Conservation (phyloP, 2,888 invertebrate genomes). For the Plutella xylostella region DNA sequence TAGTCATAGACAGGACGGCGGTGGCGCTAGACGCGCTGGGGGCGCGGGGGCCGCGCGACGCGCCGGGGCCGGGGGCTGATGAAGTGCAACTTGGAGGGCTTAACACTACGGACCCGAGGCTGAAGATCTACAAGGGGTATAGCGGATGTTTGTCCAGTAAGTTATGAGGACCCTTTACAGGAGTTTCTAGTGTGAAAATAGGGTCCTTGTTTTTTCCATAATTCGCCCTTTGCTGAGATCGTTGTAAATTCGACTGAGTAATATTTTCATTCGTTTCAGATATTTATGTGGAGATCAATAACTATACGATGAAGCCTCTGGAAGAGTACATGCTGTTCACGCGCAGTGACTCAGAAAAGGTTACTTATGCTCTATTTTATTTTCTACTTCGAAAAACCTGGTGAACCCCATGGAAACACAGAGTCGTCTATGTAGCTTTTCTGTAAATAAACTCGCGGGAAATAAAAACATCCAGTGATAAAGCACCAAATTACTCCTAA, state of each 20-base stretch:
- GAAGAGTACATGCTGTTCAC: conserved; percentile 95
- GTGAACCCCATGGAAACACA: too few species aligned
- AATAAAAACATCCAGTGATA: too few species aligned
- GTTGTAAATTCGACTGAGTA: too few species aligned
- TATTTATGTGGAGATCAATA: conserved; percentile 87
- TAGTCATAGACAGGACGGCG: conserved; percentile 81
- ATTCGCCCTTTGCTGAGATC: not conserved
- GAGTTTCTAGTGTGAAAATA: not conserved
- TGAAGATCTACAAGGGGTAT: conserved; percentile 87
- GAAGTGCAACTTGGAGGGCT: conserved; percentile 90
- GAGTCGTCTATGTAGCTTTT: too few species aligned
- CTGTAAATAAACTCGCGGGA: too few species aligned
- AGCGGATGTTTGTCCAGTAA: conserved; percentile 92
- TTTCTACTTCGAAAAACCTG: too few species aligned
- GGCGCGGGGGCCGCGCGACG: conserved; percentile 76
- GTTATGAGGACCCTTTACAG: conserved; percentile 30
- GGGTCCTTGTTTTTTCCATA: not conserved
- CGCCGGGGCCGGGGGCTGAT: conserved; percentile 76
- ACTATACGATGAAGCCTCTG: conserved; percentile 84
- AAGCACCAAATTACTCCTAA: too few species aligned
- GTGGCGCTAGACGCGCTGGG: conserved; percentile 77
- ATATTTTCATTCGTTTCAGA: conserved; percentile 61
- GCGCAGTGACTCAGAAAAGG: conserved; percentile 82
- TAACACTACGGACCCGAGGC: conserved; percentile 84
- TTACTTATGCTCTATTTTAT: too few species aligned